These are phyloP conservation scores for Protobothrops mucrosquamatus DNA, from an alignment of 2,113 vertebrate genomes.

Conservation along the genomic window DNA sequence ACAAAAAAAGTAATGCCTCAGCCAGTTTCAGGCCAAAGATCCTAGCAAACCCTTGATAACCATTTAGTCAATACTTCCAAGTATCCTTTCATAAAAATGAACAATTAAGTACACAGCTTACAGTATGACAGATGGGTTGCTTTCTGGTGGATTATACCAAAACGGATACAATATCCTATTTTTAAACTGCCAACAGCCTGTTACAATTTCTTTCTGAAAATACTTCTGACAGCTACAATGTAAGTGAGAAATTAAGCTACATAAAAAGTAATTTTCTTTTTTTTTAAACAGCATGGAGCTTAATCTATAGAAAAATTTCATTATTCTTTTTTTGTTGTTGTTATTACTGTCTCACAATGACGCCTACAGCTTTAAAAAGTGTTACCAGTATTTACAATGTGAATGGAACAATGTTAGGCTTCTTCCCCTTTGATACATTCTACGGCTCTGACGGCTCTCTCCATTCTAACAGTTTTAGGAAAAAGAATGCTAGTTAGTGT, in stretches of 20 bases:
- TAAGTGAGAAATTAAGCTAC: slow-evolving; percentile 36
- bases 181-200: slow-evolving; percentile 55
- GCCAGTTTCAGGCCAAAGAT: not conserved
- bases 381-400: not conserved
- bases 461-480: not conserved
- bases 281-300: slow-evolving; percentile 5
- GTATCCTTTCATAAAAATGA: slow-evolving; percentile 56
- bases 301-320: slow-evolving; percentile 28
- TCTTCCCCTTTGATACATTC: not conserved
- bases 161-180: slow-evolving; percentile 53
- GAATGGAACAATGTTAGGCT: not conserved
- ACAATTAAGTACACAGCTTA: slow-evolving; percentile 53
- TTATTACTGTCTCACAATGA: slow-evolving; percentile 15
- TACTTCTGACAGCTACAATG: not conserved
- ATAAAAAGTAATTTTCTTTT: slow-evolving; percentile 3
- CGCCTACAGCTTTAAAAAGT: slow-evolving; percentile 31
- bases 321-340: slow-evolving; percentile 19
- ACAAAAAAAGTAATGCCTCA: not conserved
- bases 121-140: slow-evolving; percentile 60
- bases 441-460: not conserved
- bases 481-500: not conserved
- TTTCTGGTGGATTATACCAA: slow-evolving; percentile 47
- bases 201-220: slow-evolving; percentile 45
- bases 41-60: not conserved
- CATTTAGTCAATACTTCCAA: slow-evolving; percentile 54